Conservation (phyloP, 2,888 invertebrate species). For the Alentia gelatinosa region DNA sequence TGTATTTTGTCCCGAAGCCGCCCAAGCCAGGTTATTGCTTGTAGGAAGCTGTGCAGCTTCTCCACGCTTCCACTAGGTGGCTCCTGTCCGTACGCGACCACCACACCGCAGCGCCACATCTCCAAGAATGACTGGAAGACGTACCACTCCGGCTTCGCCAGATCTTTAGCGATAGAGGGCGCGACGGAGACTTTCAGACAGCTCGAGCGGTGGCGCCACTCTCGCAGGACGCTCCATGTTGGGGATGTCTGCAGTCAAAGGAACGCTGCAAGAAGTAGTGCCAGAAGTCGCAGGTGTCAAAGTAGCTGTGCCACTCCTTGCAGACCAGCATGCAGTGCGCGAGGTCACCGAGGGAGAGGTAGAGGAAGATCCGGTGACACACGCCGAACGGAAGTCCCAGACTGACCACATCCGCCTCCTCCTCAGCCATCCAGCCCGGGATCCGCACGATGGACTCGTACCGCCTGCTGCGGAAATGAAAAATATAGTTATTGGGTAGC, state of each 20-base stretch:
- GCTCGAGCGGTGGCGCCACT: conserved; percentile 30
- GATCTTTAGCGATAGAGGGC: background rate
- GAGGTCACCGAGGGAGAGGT: conserved; percentile 49
- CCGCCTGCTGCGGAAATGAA: background rate
- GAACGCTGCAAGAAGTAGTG: conserved; percentile 2
- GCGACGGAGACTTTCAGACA: background rate
- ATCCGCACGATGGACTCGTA: background rate
- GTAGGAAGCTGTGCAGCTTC: conserved; percentile 54
- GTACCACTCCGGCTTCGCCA: background rate
- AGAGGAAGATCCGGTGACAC: conserved; percentile 48
- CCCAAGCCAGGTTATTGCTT: conserved; percentile 30
- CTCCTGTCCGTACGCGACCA: conserved; percentile 53
- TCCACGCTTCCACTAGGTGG: conserved; percentile 55
- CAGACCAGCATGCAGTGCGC: conserved; percentile 58
- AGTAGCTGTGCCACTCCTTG: conserved; percentile 60
- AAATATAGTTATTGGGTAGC: too few relatives aligned
- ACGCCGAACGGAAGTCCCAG: conserved; percentile 55
- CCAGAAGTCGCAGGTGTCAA: conserved; percentile 60
- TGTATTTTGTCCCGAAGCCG: conserved; percentile 31
- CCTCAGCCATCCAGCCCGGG: background rate
- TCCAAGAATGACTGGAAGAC: conserved; percentile 58
- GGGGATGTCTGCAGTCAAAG: conserved; percentile 37
- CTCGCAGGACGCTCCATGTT: background rate
- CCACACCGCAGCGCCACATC: conserved; percentile 55
- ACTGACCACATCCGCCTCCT: conserved; percentile 57